Base-by-base conservation (phyloP, 1,140 invertebrate species). In the Papilio helenus region DNA sequence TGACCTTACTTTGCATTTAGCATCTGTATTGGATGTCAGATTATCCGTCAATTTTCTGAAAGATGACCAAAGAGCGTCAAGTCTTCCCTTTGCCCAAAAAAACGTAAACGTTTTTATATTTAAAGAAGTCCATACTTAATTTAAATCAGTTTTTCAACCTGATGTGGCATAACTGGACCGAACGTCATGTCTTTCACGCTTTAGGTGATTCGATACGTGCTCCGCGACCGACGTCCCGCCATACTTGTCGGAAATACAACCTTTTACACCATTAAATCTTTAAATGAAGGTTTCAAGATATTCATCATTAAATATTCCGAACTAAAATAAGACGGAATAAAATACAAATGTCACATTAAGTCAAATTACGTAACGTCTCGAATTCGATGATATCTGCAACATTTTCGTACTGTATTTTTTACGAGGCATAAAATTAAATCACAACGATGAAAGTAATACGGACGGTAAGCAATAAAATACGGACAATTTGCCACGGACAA, bases 381-480 rank as follows among this genome's bases (percentile, higher is more conserved):
- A 20, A 58, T 39, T 39, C 44, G 44, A 58, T 23, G 10, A 61
- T 68, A 68, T 61, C 61, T 4, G 26, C 61, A 29, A 68, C 26
- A 29, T 29, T 61, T 29, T 34, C 9, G 14, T 68, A 34, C 14
- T 34, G 12, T 68, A 16, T 29, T 68, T n/a, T 68, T 68, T 68
- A 68, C 26, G 16, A 68, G 23, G 61, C 61, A 68, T 68, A 61
- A 61, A 61, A 61, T 49, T 49, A 74, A 74, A 74, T 46, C 72
- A 29, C n/a, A 29, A 49, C 42, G 20, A 74, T 74, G 44, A 74
- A 74, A 74, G 39, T 74, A 74, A n/a, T n/a, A n/a, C n/a, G n/a
- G n/a, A n/a, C n/a, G n/a, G n/a, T 49, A 74, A 51, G 71, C 71
- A 80, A 80, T 82, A 80, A 68, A 71, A 83, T 77, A 74, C 58